Evolutionary conservation across 2,797 vertebrate genomes (phyloP), one percentile per base, ranked within the genome.

Genomic region (Tragelaphus eurycerus): DNA sequence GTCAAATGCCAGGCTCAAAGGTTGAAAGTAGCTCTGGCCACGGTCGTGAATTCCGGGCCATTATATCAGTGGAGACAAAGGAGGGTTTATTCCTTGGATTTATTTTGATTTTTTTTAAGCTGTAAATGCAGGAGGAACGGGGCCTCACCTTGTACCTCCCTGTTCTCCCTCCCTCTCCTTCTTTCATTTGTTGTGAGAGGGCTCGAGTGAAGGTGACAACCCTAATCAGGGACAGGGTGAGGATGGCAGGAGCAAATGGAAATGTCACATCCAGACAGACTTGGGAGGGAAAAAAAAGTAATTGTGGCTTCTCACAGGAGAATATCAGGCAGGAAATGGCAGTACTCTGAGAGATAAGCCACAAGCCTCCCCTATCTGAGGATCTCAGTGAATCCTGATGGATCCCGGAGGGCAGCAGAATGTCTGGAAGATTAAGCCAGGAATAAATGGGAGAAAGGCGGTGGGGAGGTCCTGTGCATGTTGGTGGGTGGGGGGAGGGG

Each of bases 211-310:
- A 96, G 46, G 82, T 74, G 93, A 92, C 83, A 94, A 29, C 31
- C 50, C 83, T 96, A 89, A 97, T 93, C 52, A 67, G 82, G 38
- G 48, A 89, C 93, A 94, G n/a, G 74, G 83, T 87, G 71, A 46
- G 5, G 78, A 87, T 62, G 27, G 27, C 38, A 50, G 38, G 38
- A 89, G 43, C 57, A 92, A 95, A 74, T 91, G 43, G 62, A 97
- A 97, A 94, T 94, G 79, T 90, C 89, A 95, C 64, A 81, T 55
- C 84, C 78, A 91, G 48, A 64, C 78, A 94, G 93, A 84, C 34
- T 43, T 55, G 71, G 27, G n/a, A 90, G 94, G 4, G 0, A 4
- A 52, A 76, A 55, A 83, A 78, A 89, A 74, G 27, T n/a, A 96
- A 97, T 81, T 97, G 67, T 86, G 16, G 38, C 64, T 74, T 95